Base-by-base conservation (phyloP, 2,888 invertebrate genomes). In the Antitype chi region DNA sequence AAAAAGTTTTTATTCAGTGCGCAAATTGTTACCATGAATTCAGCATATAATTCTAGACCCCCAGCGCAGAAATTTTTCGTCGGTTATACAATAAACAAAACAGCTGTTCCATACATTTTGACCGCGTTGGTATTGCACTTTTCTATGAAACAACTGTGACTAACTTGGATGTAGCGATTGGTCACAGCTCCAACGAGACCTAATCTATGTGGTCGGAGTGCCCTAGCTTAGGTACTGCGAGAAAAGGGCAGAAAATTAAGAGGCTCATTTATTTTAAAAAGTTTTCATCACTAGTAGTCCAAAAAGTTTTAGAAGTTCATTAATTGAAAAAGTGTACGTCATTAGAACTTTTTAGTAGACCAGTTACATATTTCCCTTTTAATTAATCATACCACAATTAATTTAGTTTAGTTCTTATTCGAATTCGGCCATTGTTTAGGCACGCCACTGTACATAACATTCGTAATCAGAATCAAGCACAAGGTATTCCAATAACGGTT, bases 381-480 rank as follows among this genome's bases (percentile, higher is more conserved):
- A 70, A 72, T 74, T 43, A 70, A 49, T n/a, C 25, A 17, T 28
- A 55, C 38, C 11, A 25, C 38, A 63, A 69, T 70, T 38, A 68
- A 85, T 59, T 79, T 49, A 55, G 15, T 53, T 81, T 66, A 52
- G 15, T 38, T 71, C 13, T 60, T 67, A 66, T 62, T 66, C 17
- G 13, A 62, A 59, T 59, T 49, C 15, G 17, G 6, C 64, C 38
- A 53, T 76, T 78, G 38, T 78, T 74, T 17, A 68, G 32, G 38
- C 23, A 74, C 55, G 66, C 76, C 32, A 64, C 38, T 72, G n/a
- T 63, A 68, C 62, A n/a, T 68, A 73, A 64, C 25, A 57, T 76
- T 84, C 81, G 84, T 82, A 81, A 90, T 85, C 81, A 82, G 78
- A 88, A 87, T 89, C 81, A 81, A 76, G 81, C 86, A 85, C 80